Base-by-base conservation (phyloP, 2,888 invertebrate species). In the Acanthosoma haemorrhoidale region DNA sequence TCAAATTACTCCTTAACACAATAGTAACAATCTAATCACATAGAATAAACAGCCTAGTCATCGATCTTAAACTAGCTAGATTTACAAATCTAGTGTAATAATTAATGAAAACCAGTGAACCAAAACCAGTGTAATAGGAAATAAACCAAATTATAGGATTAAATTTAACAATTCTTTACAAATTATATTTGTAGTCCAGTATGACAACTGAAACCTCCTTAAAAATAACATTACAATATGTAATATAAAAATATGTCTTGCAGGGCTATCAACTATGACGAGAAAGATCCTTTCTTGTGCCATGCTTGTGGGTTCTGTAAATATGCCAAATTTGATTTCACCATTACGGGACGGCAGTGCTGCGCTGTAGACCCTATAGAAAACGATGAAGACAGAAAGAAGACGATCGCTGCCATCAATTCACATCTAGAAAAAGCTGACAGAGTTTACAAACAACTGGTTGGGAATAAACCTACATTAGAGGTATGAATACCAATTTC, bases 231-330 rank as follows among this genome's bases (percentile, higher is more conserved):
- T n/a, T n/a, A n/a, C n/a, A n/a, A 6, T n/a, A 25, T 51, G 25
- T n/a, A n/a, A 51, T 51, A 51, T n/a, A 29, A 51, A 1, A 18
- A 51, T 25, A 73, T 60, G 72, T 43, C 72, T 77, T 79, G 2
- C 78, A 90, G 96, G 25, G 95, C 97, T 0, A 99, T 99, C 76
- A 98, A 99, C 82, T 75, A 75, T 59, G 75, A 75, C 64, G 75
- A 74, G 80, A 96, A 96, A 80, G 98, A 98, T 82, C 98, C 98
- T 0, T 99, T 98, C 86, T 83, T 99, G 25, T 99, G 99, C 79
- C 97, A 97, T 81, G 92, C 96, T 4, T 99, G 99, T 81, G 98
- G 98, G 1, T 98, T 96, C 83, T 99, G 98, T 83, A 98, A 98
- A 82, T 98, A 98, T 81, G 98, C 97, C 36, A 96, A 98, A 82